Conservation (phyloP, 2,888 invertebrate species). For the Dendrolimus houi region DNA sequence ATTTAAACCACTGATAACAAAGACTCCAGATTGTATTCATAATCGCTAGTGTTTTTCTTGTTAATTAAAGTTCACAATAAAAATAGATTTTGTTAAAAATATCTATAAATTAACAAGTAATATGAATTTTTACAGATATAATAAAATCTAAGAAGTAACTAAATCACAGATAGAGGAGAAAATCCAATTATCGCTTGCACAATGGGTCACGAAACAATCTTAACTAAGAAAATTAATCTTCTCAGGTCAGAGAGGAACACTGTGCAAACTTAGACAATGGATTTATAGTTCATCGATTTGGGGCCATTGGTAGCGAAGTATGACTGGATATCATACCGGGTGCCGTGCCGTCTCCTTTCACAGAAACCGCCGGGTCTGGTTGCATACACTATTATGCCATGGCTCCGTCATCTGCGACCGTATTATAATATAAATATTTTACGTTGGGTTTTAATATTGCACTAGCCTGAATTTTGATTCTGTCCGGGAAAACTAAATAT, state of each 20-base stretch:
- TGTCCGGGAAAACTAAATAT: too few relatives aligned
- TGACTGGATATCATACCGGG: conserved; percentile 35
- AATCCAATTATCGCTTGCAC: conserved; percentile 75
- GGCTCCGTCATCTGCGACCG: not conserved
- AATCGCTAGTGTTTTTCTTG: too few relatives aligned
- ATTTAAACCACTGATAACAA: too few relatives aligned
- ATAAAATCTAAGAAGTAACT: conserved; percentile 55
- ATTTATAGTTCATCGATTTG: conserved; percentile 75
- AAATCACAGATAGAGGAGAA: conserved; percentile 66
- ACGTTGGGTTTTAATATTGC: too few relatives aligned
- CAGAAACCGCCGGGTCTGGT: not conserved
- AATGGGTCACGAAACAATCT: conserved; percentile 76
- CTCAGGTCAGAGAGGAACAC: conserved; percentile 69
- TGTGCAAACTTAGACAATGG: conserved; percentile 75
- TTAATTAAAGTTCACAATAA: too few relatives aligned
- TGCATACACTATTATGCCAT: not conserved
- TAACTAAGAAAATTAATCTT: conserved; percentile 77
- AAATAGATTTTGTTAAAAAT: too few relatives aligned
- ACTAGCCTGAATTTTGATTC: too few relatives aligned
- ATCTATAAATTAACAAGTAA: not conserved
- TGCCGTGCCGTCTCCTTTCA: not conserved
- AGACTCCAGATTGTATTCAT: too few relatives aligned
- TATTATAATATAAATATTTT: too few relatives aligned
- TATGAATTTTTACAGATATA: conserved; percentile 37
- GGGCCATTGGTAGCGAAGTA: conserved; percentile 49